Evolutionary conservation across 2,888 invertebrate genomes (phyloP), one percentile per base, ranked within the genome.

Genomic region (Bruchidius siliquastri): DNA sequence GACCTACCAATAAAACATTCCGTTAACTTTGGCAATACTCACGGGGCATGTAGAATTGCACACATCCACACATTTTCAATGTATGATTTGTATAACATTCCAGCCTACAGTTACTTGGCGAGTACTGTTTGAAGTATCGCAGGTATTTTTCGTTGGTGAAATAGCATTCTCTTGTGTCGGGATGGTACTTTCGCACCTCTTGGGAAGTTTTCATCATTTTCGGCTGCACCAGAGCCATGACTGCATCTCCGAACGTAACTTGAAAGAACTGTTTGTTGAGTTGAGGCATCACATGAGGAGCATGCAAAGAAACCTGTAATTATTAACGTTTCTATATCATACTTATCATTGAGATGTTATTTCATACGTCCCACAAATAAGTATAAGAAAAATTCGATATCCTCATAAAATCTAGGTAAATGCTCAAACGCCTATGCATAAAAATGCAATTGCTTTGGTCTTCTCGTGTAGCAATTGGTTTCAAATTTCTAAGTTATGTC

Each of bases 141-240:
- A 92, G 87, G 78, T 90, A 87, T 20, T 91, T 88, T 81, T 93
- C 92, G 70, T 85, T 86, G 76, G 91, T 90, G 82, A 92, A 92
- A 84, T 89, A 92, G 81, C 92, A 93, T 82, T 91, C 90, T 0
- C 92, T 89, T 68, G 90, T 89, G 66, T 87, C 83, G 0, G 92
- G 90, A 71, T 88, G 87, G 78, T 92, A 93, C 72, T 89, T 88
- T 78, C 87, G 88, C 0, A 93, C 86, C 21, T 91, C 90, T 69
- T 89, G 88, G 0, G 92, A 91, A 0, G 93, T 93, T 2, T 90
- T 91, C 85, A 92, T 92, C 87, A 93, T 91, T 82, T 91, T 91
- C 1, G 93, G 92, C 80, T 90, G 90, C 6, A 93, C 90, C 0
- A 90, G 90, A 0, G 91, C 91, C 0, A 92, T 87, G 0, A 92